Evolutionary conservation across 1,140 invertebrate genomes (phyloP), one percentile per base, ranked within the genome.

Genomic region (Akabosia matsudoensis): DNA sequence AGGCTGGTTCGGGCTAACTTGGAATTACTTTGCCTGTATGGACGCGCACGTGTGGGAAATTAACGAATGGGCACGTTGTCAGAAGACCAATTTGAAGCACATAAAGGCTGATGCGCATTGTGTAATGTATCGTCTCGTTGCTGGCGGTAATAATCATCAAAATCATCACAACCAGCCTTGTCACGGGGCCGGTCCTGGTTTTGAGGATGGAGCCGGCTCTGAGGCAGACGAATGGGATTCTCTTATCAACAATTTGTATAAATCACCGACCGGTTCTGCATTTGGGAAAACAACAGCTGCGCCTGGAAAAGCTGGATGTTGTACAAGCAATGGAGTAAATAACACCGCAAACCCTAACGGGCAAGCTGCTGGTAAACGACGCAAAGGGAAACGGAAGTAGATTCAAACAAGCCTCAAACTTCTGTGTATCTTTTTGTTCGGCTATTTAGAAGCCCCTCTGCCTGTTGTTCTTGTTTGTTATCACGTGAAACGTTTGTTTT

Each of bases 1-100:
- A 79, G 80, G 90, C 80, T 89, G 92, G 85, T 89, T 95, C 86
- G 94, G 95, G 70, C 90, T 96, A 79, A 87, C 92, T 54, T 96
- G 94, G 92, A 91, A 94, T 86, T 97, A 97, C 86, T 96, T 93
- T 85, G 95, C 95, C n/a, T 95, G 95, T 80, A 97, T 97, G 94
- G 95, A 97, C 85, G 92, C 93, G 61, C 91, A 91, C 76, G 91
- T 97, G 16, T 97, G 95, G 84, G 93, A 97, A 85, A 96, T 97
- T 74, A 97, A 95, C 33, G 94, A 97, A 84, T 97, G 95, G 95
- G 95, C 95, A 45, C 91, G 92, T 78, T 97, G 95, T 86, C 94
- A 97, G 86, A 93, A 91, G 81, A 89, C 90, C 78, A 93, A 92
- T 82, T 85, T 93, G 75, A 91, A 90, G 79, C 91, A 93, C 85